phyloP scores from a whole-genome alignment of 2,113 vertebrate species.

The Acinonyx jubatus region DNA sequence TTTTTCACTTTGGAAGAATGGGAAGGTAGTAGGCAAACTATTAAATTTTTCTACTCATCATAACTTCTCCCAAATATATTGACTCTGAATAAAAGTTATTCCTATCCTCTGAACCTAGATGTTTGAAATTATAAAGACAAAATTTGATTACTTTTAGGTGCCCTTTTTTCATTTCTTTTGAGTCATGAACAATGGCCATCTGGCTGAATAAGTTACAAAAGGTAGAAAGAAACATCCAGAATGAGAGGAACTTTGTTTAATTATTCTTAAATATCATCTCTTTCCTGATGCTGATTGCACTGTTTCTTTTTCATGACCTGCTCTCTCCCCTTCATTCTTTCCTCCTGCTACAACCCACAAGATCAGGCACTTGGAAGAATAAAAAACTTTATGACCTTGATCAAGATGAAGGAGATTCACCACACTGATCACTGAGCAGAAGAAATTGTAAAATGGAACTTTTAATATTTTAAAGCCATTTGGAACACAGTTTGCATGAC shows the following conservation, averaged over 20 bases:
- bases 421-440: conserved; percentile 45
- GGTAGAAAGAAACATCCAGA: not conserved
- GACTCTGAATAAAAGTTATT: not conserved
- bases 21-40: not conserved
- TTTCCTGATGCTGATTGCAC: not conserved
- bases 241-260: not conserved
- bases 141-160: not conserved
- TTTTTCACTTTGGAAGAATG: not conserved
- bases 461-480: conserved; percentile 71
- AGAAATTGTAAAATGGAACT: conserved; percentile 64
- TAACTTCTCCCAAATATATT: conserved; percentile 19
- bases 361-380: not conserved
- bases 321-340: not conserved
- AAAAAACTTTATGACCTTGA: conserved; percentile 39
- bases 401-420: conserved; percentile 35
- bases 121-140: conserved; percentile 13
- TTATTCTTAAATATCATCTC: not conserved
- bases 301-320: not conserved
- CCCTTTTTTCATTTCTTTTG: not conserved
- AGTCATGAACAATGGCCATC: not conserved
- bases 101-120: not conserved
- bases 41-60: not conserved
- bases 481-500: conserved; percentile 37
- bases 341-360: not conserved
- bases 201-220: not conserved